Evolutionary conservation across 2,113 vertebrate genomes (phyloP), one percentile per base, ranked within the genome.

Genomic region (Elaphurus davidianus): DNA sequence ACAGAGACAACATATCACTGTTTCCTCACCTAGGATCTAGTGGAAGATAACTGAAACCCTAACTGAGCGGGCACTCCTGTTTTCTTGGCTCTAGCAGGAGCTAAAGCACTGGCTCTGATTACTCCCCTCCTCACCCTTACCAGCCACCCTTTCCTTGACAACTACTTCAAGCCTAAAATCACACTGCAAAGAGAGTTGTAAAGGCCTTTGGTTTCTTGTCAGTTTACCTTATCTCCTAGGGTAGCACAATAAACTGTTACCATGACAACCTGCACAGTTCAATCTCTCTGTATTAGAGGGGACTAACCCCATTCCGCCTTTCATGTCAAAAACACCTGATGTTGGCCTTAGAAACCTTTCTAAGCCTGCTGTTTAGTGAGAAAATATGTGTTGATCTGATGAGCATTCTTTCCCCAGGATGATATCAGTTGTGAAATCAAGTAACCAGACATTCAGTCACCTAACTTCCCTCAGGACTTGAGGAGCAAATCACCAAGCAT

Each of bases 1-100:
- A 2, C 1, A 27, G 43, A 50, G 43, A 14, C 52, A n/a, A 23
- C 0, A 21, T 0, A 13, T 23, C 54, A 14, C 47, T 12, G 2
- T 1, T 21, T 30, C 64, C 30, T 55, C 2, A 1, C 33, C 33
- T 25, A 28, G 14, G 67, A 74, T 43, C 36, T 74, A 25, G 67
- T 25, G 36, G 36, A 40, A 40, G 36, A 74, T 43, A 74, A 74
- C 21, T 11, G 1, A 36, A 74, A 25, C 10, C 5, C 36, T 40
- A 40, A 30, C 3, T 19, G 50, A 81, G 82, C 25, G 0, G 3
- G 12, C 1, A 25, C 47, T 23, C 13, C 87, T 27, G n/a, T 40
- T n/a, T 27, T 33, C 64, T 30, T 7, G 0, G 60, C 50, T 23
- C 47, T 6, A 21, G 28, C 9, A 52, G 27, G 11, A 54, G 23